phyloP scores from a whole-genome alignment of 1,140 invertebrate species.

The Formica exsecta region DNA sequence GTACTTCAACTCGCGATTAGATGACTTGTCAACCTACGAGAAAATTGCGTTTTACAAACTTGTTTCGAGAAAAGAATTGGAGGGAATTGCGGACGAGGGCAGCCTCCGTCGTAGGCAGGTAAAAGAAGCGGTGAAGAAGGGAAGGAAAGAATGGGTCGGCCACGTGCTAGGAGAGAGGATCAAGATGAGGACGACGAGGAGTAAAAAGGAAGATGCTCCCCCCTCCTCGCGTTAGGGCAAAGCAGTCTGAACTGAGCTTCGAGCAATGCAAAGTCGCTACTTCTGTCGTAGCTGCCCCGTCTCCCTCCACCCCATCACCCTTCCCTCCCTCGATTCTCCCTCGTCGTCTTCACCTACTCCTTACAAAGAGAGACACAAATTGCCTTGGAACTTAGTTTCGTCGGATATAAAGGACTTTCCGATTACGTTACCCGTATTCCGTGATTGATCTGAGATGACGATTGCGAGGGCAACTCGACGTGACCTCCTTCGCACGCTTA shows the following conservation, averaged over 20 bases:
- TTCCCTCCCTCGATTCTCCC: conserved; percentile 40
- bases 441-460: conserved; percentile 84
- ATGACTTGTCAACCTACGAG: conserved; percentile 84
- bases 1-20: conserved; percentile 80
- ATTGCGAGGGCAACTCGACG: conserved; percentile 77
- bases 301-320: neutral
- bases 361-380: conserved; percentile 86
- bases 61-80: conserved; percentile 85
- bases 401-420: conserved; percentile 85
- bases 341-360: conserved; percentile 77
- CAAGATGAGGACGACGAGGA: conserved; percentile 77
- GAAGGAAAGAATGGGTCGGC: conserved; percentile 66
- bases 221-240: conserved; percentile 75
- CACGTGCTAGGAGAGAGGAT: conserved; percentile 55
- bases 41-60: conserved; percentile 86
- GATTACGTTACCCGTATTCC: conserved; percentile 84
- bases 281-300: conserved; percentile 58
- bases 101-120: conserved; percentile 64
- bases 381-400: conserved; percentile 86
- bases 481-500: conserved; percentile 70
- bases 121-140: conserved; percentile 60
- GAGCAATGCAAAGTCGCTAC: conserved; percentile 83
- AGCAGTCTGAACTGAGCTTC: conserved; percentile 77
- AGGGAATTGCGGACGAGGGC: conserved; percentile 80
- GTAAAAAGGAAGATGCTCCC: conserved; percentile 67